phyloP scores from a whole-genome alignment of 2,113 vertebrate genomes.

The Aptenodytes patagonicus region DNA sequence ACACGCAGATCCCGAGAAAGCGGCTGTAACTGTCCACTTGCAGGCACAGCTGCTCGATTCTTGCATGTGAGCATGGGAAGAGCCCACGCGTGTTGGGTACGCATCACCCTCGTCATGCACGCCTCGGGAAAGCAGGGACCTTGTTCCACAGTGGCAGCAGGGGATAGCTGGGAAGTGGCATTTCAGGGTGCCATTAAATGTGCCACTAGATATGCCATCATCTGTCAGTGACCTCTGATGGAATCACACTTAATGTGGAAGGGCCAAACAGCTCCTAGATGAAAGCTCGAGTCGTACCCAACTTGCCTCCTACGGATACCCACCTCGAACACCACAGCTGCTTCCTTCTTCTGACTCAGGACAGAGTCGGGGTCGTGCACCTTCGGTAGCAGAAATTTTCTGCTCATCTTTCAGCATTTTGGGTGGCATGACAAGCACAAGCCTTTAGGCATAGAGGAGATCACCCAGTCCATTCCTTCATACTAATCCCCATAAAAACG shows the following conservation, averaged over 20 bases:
- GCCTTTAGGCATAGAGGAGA: background rate
- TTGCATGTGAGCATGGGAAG: background rate
- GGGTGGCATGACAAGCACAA: background rate
- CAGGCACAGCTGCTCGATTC: background rate
- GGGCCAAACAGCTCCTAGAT: background rate
- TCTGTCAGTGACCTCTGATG: background rate
- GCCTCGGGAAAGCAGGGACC: background rate
- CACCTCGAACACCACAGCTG: background rate
- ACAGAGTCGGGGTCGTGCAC: background rate
- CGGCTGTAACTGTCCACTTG: background rate
- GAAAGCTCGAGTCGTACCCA: accelerated
- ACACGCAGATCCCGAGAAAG: background rate
- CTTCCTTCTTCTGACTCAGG: background rate
- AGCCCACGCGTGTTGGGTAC: accelerated
- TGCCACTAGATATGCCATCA: background rate
- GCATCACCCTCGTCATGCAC: accelerated
- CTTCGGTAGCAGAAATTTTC: background rate
- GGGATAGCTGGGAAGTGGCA: background rate
- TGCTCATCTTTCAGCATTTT: background rate
- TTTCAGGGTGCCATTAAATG: background rate
- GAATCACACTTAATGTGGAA: background rate
- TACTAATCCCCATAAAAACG: background rate
- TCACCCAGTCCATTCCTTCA: background rate
- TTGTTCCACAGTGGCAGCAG: background rate
- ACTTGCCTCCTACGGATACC: background rate